Evolutionary conservation across 2,888 invertebrate genomes (phyloP).

Genomic region (Dugesia japonica): DNA sequence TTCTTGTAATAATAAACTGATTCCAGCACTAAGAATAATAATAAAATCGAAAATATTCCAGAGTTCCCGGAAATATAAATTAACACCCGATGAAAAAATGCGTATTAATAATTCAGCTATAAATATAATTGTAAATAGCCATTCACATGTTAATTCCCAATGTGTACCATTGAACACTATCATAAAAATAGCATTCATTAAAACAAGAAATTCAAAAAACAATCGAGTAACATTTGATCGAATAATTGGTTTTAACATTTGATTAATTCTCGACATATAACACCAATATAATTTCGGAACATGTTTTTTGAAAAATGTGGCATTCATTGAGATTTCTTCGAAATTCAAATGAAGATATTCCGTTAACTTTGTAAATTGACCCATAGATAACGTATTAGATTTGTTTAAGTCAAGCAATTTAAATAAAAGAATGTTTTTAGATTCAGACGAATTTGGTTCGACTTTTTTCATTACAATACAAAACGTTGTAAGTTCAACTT

Average conservation of each 20-base stretch:
- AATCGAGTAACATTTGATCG: not conserved
- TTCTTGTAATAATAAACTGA: not conserved
- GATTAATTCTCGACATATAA: not conserved
- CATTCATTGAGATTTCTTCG: not conserved
- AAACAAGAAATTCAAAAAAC: not conserved
- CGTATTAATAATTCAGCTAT: not conserved
- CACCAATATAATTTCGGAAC: not conserved
- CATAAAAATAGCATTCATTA: not conserved
- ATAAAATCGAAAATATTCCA: constrained; percentile 6
- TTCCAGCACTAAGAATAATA: not conserved
- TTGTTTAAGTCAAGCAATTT: not conserved
- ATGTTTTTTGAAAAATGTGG: not conserved
- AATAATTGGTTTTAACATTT: not conserved
- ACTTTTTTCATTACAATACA: not conserved
- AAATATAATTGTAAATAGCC: not conserved
- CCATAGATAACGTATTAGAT: not conserved
- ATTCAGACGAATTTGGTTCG: not conserved
- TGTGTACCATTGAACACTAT: not conserved
- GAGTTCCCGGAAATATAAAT: not conserved
- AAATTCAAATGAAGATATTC: constrained; percentile 4
- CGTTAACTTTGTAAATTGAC: not conserved
- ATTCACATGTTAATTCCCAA: not conserved
- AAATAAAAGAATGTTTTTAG: not conserved
- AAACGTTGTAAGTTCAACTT: not conserved
- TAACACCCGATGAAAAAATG: not conserved